phyloP scores from a whole-genome alignment of 2,797 vertebrate genomes.

The Todus mexicanus region DNA sequence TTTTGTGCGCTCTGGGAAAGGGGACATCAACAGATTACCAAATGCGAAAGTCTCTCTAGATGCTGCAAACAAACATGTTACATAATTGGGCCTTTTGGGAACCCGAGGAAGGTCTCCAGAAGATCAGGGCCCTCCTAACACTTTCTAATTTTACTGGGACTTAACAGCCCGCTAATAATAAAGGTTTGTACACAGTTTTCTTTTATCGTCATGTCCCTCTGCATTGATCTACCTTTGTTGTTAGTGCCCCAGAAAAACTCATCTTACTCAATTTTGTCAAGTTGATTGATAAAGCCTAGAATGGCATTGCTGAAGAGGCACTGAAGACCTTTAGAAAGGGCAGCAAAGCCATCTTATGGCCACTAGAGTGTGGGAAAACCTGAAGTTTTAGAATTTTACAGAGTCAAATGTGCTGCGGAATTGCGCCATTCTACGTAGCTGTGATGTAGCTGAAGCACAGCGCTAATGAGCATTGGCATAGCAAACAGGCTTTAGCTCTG shows the following conservation, averaged over 20 bases:
- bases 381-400: not conserved
- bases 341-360: not conserved
- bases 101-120: constrained; percentile 2
- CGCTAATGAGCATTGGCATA: not conserved
- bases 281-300: not conserved
- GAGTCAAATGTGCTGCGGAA: not conserved
- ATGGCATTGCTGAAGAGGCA: not conserved
- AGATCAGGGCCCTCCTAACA: not conserved
- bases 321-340: not conserved
- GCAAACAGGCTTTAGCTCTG: not conserved
- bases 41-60: not conserved
- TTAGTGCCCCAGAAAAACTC: not conserved
- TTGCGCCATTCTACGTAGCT: not conserved
- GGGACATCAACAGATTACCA: constrained; percentile 25
- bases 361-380: not conserved
- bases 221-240: not conserved
- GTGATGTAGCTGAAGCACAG: not conserved
- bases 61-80: constrained; percentile 12
- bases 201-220: not conserved
- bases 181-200: not conserved
- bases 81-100: constrained; percentile 12
- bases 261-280: not conserved
- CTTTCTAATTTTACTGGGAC: constrained; percentile 20
- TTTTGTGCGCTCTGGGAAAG: not conserved
- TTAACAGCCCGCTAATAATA: not conserved